Percentiles rank a stretch among this genome's conserved stretches.
These are phyloP conservation scores for Seira ritae DNA, from an alignment of 2,888 invertebrate genomes.

Conservation along the genomic window DNA sequence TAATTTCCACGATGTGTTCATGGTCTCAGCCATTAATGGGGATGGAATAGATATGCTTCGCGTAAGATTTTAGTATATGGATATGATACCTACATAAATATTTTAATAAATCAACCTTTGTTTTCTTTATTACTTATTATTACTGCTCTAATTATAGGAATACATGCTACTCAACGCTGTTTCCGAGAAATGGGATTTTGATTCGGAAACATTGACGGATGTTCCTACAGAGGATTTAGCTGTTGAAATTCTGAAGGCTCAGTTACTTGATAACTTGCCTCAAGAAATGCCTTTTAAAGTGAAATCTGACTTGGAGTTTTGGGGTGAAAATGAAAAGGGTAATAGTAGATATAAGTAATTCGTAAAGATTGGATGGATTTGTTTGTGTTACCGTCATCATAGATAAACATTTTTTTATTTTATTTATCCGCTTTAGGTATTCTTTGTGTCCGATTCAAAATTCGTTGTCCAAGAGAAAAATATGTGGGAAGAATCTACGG, in stretches of 20 bases:
- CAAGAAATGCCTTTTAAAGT: constrained; percentile 92
- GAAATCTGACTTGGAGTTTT: constrained; percentile 81
- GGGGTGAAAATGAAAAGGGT: constrained; percentile 74
- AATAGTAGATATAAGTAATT: constrained; percentile 32
- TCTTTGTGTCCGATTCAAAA: constrained; percentile 79
- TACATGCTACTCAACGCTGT: constrained; percentile 84
- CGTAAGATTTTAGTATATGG: constrained; percentile 76
- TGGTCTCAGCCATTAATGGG: constrained; percentile 90
- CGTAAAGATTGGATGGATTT: background rate
- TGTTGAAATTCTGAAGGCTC: constrained; percentile 86
- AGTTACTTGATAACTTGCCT: constrained; percentile 87
- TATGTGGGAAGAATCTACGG: constrained; percentile 83
- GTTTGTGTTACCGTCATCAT: background rate
- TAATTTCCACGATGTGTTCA: constrained; percentile 91
- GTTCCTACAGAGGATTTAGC: constrained; percentile 84
- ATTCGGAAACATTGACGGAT: constrained; percentile 84
- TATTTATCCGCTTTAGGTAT: no score
- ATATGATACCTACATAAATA: background rate
- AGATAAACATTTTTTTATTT: no score
- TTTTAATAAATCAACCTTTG: background rate
- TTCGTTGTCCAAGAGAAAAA: constrained; percentile 81
- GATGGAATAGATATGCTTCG: constrained; percentile 85
- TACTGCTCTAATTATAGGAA: constrained; percentile 77
- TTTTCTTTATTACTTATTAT: constrained; percentile 18
- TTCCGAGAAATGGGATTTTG: constrained; percentile 82